A percentile compares a stretch with the other conserved stretches of the same genome.
Evolutionary conservation across 2,113 vertebrate genomes (phyloP).

Genomic region (Mixornis gularis): DNA sequence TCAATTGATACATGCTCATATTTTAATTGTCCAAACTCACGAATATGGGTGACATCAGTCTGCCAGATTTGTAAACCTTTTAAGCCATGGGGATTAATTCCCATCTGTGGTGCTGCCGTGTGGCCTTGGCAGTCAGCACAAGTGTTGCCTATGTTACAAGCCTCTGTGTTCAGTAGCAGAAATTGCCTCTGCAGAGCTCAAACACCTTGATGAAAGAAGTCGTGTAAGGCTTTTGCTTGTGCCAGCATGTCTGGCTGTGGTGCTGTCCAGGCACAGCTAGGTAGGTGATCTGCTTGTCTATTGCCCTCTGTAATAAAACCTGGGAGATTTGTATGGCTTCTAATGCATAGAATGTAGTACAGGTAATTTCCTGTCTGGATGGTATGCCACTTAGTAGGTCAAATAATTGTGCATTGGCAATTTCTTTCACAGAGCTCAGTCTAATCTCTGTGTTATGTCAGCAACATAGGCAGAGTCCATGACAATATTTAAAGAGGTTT

Average conservation of each 20-base stretch:
- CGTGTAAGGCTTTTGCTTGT: not conserved
- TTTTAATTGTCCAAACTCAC: too few relatives aligned
- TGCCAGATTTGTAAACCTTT: too few relatives aligned
- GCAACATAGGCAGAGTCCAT: not conserved
- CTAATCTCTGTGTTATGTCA: not conserved
- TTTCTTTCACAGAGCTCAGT: not conserved
- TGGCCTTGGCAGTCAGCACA: not conserved
- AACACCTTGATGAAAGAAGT: not conserved
- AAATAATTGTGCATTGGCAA: not conserved
- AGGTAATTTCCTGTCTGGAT: not conserved
- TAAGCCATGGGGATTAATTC: too few relatives aligned
- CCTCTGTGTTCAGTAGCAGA: not conserved
- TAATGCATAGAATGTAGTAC: not conserved
- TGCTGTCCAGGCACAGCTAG: not conserved
- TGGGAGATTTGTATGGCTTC: not conserved
- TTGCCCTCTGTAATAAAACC: not conserved
- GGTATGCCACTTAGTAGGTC: not conserved
- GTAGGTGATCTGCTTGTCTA: not conserved
- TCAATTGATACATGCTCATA: not conserved
- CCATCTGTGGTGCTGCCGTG: too few relatives aligned
- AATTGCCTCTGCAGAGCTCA: not conserved
- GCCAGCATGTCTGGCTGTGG: not conserved
- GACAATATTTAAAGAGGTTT: not conserved
- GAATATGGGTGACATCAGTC: too few relatives aligned
- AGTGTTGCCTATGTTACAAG: not conserved